Evolutionary conservation across 2,888 invertebrate species (phyloP).

Genomic region (Eurytoma californica): DNA sequence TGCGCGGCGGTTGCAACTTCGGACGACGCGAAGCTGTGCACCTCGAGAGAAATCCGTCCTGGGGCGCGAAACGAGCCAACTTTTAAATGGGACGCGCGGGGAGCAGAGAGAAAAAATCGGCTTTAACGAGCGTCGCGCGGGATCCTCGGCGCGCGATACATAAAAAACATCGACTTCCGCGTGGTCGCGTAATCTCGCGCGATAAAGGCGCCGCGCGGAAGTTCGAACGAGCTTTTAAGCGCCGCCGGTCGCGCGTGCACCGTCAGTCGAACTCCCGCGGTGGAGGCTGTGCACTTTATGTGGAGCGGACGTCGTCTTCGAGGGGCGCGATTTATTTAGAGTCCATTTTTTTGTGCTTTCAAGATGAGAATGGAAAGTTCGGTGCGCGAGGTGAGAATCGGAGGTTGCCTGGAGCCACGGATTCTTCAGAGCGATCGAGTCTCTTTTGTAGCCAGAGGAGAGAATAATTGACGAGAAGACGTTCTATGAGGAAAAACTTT

Average conservation of each 20-base stretch:
- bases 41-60: background rate
- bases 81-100: slow-evolving; percentile 38
- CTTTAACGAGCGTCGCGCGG: slow-evolving; percentile 14
- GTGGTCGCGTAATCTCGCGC: background rate
- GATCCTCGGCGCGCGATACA: background rate
- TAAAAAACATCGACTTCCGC: slow-evolving; percentile 16
- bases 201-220: slow-evolving; percentile 55
- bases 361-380: background rate
- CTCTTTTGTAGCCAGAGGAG: background rate
- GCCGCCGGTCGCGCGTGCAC: background rate
- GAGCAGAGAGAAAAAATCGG: slow-evolving; percentile 9
- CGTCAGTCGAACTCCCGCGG: background rate
- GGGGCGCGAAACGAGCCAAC: slow-evolving; percentile 44
- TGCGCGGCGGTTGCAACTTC: background rate
- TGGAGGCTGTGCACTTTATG: background rate
- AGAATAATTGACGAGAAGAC: background rate
- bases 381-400: background rate
- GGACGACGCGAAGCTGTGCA: background rate
- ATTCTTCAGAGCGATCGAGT: no score
- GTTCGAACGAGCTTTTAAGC: slow-evolving; percentile 67
- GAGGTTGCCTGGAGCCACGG: no score
- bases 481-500: background rate
- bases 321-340: background rate
- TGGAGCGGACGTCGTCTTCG: slow-evolving; percentile 34
- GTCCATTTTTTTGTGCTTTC: no score